Evolutionary conservation across 2,888 invertebrate species (phyloP), one percentile per base, ranked within the genome.

Genomic region (Drosophila tripunctata): DNA sequence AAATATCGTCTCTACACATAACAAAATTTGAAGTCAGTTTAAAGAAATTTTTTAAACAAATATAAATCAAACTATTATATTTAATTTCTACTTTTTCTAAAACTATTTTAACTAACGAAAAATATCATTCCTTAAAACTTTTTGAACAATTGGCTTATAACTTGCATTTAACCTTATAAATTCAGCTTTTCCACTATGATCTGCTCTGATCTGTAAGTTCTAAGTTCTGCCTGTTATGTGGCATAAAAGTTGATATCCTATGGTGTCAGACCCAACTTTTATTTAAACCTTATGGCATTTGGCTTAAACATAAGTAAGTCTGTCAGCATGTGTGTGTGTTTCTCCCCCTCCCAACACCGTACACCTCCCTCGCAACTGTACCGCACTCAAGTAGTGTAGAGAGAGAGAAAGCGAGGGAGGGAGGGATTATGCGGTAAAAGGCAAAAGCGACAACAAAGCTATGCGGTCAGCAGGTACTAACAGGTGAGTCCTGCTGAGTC

Each of bases 231-330:
- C 44, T 52, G 21, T 12, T 19, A 21, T 47, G 7, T 36, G 35
- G 17, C n/a, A n/a, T 21, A 24, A 27, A 64, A 71, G 57, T 52
- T 67, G 56, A 67, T 73, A 74, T 67, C 36, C 38, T 43, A 30
- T 50, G 43, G 38, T 24, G 15, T 47, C 65, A 65, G 63, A 57
- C 52, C 47, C 68, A 83, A 88, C 84, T 86, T 81, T 72, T 88
- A 72, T 79, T 69, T 76, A 52, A 83, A 77, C 88, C 87, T 86
- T 83, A 79, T 88, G 87, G 66, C 87, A 83, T 72, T 75, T 62
- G 73, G 71, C 67, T 64, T 56, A 67, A 62, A 61, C 68, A 77
- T 73, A 85, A 63, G 66, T 86, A 86, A 79, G 76, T 66, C 84
- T 86, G 84, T 81, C 88, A 76, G 84, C 80, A 73, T 75, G 87